Evolutionary conservation across 2,113 vertebrate species (phyloP), one percentile per base, ranked within the genome.

Genomic region (Calyptommatus sinebrachiatus): DNA sequence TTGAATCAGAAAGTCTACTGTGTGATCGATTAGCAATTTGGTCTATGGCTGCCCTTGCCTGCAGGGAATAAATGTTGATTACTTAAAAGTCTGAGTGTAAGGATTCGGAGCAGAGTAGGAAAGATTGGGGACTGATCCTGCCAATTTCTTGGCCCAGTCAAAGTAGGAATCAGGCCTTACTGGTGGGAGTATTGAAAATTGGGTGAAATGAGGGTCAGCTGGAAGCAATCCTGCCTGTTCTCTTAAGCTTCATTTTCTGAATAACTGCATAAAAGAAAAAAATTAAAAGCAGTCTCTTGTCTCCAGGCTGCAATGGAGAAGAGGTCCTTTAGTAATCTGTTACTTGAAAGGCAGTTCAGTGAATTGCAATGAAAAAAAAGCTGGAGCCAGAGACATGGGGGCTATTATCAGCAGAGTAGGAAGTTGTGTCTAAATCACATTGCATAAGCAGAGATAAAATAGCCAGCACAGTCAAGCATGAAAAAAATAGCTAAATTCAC

Each of bases 361-460:
- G 74, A 35, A 11, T 68, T 84, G 35, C 24, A 26, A 76, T 70
- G 71, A 71, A 78, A 80, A 45, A 60, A 85, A 75, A 80, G 74
- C 31, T 10, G 80, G 73, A 57, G 85, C 61, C 66, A 71, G 83
- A 73, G 6, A 8, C 0, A 21, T 29, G 41, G 14, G 35, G 14
- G 35, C 76, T 65, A 28, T 45, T 77, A 73, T 28, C 16, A 83
- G 53, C 18, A 78, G 53, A 90, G 69, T 18, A 77, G 18, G 46
- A 41, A 60, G 76, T 50, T 65, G 46, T 69, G 10, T 83, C 5
- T 67, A 79, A 81, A 70, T 85, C 74, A 85, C 72, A 77, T 76
- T 62, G 73, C 79, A 74, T 62, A 28, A n/a, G 68, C 81, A 69
- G 63, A 57, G 50, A 80, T 71, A 88, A 87, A 87, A 46, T n/a